These are phyloP conservation scores for Caenorhabditis inopinata DNA, from an alignment of 1,140 invertebrate species.

Conservation along the genomic window DNA sequence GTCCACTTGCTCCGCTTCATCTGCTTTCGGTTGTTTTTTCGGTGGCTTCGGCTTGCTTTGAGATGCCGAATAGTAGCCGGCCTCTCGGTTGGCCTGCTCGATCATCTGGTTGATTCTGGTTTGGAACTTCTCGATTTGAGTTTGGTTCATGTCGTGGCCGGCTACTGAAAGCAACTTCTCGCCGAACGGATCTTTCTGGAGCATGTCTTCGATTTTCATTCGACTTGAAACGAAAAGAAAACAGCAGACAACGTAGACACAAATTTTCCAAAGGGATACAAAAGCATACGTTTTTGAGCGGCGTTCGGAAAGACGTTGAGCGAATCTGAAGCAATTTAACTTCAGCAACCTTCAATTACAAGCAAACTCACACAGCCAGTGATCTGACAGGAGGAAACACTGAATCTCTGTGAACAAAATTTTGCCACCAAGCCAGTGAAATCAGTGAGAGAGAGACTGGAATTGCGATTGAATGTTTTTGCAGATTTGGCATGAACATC, in stretches of 20 bases:
- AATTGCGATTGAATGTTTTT: constrained; percentile 48
- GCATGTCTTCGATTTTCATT: constrained; percentile 37
- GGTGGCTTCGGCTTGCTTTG: constrained; percentile 29
- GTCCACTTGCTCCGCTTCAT: constrained; percentile 48
- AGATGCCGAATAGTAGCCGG: background rate
- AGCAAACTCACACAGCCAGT: constrained; percentile 33
- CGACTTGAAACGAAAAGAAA: constrained; percentile 55
- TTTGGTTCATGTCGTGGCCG: constrained; percentile 59
- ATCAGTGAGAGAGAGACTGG: constrained; percentile 55
- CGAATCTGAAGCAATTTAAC: constrained; percentile 43
- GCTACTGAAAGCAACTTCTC: constrained; percentile 64
- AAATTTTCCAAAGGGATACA: constrained; percentile 61
- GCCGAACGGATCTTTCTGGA: constrained; percentile 61
- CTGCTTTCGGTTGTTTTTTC: constrained; percentile 50
- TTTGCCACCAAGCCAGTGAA: constrained; percentile 65
- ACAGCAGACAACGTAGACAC: constrained; percentile 56
- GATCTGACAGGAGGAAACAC: constrained; percentile 58
- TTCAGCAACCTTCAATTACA: too few species aligned
- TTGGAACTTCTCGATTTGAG: constrained; percentile 58
- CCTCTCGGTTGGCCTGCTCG: constrained; percentile 20
- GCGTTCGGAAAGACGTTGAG: constrained; percentile 50
- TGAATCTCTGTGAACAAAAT: constrained; percentile 61
- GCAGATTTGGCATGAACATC: constrained; percentile 53
- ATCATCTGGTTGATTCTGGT: constrained; percentile 51
- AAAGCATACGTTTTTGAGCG: constrained; percentile 61